Conservation (phyloP, 2,797 vertebrate genomes). For the Enteromius thamalakanensis region DNA sequence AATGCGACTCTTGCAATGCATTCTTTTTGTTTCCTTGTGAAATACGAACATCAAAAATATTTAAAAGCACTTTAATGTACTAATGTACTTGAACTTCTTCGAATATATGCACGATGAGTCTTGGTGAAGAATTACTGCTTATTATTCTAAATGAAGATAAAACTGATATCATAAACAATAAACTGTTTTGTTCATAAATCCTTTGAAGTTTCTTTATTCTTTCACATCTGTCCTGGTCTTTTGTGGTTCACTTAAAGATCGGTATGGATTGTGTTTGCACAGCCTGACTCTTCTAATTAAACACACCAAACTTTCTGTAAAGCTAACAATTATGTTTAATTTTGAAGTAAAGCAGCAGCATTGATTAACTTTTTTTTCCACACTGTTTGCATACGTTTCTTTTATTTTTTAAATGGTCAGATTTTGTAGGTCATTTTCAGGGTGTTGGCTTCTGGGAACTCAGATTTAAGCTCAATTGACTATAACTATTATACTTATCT, state of each 20-base stretch:
- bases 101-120: background rate
- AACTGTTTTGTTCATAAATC: background rate
- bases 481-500: background rate
- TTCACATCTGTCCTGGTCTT: background rate
- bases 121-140: background rate
- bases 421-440: background rate
- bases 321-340: too few relatives aligned
- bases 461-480: background rate
- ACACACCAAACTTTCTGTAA: background rate
- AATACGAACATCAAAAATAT: constrained; percentile 66
- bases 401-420: background rate
- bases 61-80: too few relatives aligned
- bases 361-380: too few relatives aligned
- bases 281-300: constrained; percentile 16
- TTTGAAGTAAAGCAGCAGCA: too few relatives aligned
- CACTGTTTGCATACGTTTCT: too few relatives aligned
- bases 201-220: background rate
- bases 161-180: background rate
- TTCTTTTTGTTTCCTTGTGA: constrained; percentile 16
- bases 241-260: constrained; percentile 24
- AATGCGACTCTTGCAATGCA: constrained; percentile 69
- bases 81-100: background rate
- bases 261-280: constrained; percentile 7
- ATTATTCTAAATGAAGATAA: background rate
- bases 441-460: background rate